Conservation (phyloP, 2,797 vertebrate genomes). For the Sardinella longiceps region DNA sequence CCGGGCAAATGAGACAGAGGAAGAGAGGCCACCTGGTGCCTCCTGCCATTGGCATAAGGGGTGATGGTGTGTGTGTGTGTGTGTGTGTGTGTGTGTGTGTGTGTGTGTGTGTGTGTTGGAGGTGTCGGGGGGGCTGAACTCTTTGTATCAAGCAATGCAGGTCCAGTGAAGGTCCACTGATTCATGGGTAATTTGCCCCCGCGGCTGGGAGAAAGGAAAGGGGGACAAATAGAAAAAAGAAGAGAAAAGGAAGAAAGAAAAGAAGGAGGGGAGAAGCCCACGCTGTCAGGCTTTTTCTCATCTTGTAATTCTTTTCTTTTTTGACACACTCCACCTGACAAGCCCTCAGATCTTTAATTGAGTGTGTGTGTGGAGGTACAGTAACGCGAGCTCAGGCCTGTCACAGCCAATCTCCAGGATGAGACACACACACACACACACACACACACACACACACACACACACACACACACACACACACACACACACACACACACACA, state of each 20-base stretch:
- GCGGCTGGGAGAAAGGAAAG: constrained; percentile 18
- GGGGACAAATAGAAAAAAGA: neutral
- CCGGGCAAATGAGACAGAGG: constrained; percentile 32
- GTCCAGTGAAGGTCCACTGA: constrained; percentile 38
- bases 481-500: neutral
- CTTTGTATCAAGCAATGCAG: constrained; percentile 46
- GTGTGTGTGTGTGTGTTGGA: neutral
- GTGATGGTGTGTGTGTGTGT: neutral
- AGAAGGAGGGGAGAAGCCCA: constrained; percentile 27
- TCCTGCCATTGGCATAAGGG: constrained; percentile 13
- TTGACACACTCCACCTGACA: constrained; percentile 53
- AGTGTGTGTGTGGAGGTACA: constrained; percentile 50
- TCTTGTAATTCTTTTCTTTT: constrained; percentile 49
- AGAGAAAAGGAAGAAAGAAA: constrained; percentile 25
- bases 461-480: constrained; percentile 7
- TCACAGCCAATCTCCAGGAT: constrained; percentile 39
- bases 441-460: neutral
- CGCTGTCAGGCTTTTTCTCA: constrained; percentile 45
- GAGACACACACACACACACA: constrained; percentile 24
- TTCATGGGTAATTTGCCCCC: constrained; percentile 40
- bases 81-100: constrained; percentile 12
- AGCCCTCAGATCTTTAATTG: constrained; percentile 64
- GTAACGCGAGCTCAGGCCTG: constrained; percentile 52
- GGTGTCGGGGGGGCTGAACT: neutral
- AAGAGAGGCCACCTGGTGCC: constrained; percentile 33